phyloP scores from a whole-genome alignment of 2,113 vertebrate genomes.

The Mellivora capensis region DNA sequence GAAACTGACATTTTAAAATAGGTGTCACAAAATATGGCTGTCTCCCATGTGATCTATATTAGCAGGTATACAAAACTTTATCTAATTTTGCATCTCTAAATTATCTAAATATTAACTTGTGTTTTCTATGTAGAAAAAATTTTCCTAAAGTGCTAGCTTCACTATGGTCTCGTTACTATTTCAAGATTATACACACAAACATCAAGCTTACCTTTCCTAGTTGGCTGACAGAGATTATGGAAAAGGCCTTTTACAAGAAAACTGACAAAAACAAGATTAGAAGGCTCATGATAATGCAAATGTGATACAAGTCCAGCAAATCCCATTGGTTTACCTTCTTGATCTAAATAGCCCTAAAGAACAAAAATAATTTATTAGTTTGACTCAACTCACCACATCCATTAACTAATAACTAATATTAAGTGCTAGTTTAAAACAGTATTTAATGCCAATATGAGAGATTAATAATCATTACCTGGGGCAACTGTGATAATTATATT shows the following conservation, averaged over 20 bases:
- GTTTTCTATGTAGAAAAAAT: neutral
- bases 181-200: neutral
- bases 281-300: slow-evolving; percentile 76
- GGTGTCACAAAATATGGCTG: neutral
- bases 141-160: neutral
- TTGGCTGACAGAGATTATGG: slow-evolving; percentile 73
- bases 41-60: neutral
- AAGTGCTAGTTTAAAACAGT: neutral
- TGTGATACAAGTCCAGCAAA: slow-evolving; percentile 78
- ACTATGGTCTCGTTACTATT: neutral
- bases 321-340: slow-evolving; percentile 60
- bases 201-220: slow-evolving; percentile 47
- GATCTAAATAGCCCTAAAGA: slow-evolving; percentile 71
- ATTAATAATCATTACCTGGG: neutral
- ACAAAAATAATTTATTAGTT: neutral
- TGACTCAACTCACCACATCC: neutral
- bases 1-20: neutral
- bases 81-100: neutral
- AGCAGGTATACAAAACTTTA: neutral
- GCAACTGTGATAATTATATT: neutral
- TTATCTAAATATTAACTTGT: neutral
- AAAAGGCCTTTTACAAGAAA: slow-evolving; percentile 76
- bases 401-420: neutral
- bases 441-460: neutral
- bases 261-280: slow-evolving; percentile 75